A percentile compares a stretch with the other conserved stretches of the same genome.
These are phyloP conservation scores for Pseudococcus longispinus DNA, from an alignment of 2,888 invertebrate genomes.

Conservation along the genomic window DNA sequence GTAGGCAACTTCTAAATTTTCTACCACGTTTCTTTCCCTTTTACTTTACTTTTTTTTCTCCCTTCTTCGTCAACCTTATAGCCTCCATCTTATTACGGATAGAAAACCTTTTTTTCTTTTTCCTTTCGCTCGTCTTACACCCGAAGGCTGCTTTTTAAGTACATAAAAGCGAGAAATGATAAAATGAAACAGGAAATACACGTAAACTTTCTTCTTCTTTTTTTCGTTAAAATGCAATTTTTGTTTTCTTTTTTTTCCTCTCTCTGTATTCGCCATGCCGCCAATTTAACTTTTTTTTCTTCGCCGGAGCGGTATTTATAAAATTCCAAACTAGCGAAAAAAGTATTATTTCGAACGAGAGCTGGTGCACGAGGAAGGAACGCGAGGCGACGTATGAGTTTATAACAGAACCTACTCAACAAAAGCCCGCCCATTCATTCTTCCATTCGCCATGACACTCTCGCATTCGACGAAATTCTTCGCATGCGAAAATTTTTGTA, in stretches of 20 bases:
- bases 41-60: neutral
- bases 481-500: neutral
- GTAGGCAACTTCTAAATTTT: slow-evolving; percentile 49
- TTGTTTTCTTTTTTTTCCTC: neutral
- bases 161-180: slow-evolving; percentile 36
- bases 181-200: slow-evolving; percentile 23
- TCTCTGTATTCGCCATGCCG: neutral
- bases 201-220: neutral
- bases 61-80: neutral
- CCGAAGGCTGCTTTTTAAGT: slow-evolving; percentile 25
- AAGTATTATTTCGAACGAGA: neutral
- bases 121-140: slow-evolving; percentile 2
- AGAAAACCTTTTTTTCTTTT: slow-evolving; percentile 29
- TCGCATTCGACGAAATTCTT: neutral
- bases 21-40: slow-evolving; percentile 18
- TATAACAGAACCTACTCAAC: neutral
- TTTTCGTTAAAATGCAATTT: slow-evolving; percentile 15
- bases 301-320: neutral
- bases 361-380: neutral
- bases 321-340: neutral
- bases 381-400: neutral
- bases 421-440: slow-evolving; percentile 21
- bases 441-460: neutral
- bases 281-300: neutral
- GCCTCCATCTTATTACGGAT: slow-evolving; percentile 48